Conservation (phyloP, 2,113 vertebrate species). For the Falco punctatus region DNA sequence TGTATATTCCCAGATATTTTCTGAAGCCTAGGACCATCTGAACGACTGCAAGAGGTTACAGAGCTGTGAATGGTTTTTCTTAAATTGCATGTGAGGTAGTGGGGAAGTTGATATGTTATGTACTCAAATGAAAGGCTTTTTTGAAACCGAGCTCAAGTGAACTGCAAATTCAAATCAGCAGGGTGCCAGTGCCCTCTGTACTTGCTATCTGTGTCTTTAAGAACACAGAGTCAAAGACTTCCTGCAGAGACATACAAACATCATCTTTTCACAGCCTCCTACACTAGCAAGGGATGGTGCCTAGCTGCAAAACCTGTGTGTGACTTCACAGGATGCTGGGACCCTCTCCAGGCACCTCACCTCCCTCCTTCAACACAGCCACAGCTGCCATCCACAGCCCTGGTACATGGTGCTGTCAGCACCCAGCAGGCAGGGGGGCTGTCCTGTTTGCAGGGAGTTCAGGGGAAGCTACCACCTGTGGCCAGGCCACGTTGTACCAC, state of each 20-base stretch:
- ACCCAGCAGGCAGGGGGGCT: neutral
- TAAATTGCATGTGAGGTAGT: slow-evolving; percentile 54
- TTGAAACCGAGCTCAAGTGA: slow-evolving; percentile 67
- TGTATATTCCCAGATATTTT: slow-evolving; percentile 21
- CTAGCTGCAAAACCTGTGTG: neutral
- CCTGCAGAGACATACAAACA: slow-evolving; percentile 45
- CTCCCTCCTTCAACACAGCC: neutral
- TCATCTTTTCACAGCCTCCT: slow-evolving; percentile 9
- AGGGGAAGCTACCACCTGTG: neutral
- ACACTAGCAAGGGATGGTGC: neutral
- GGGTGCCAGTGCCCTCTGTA: slow-evolving; percentile 69
- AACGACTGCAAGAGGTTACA: slow-evolving; percentile 61
- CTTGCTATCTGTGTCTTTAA: slow-evolving; percentile 59
- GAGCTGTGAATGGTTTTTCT: slow-evolving; percentile 58
- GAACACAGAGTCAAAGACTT: slow-evolving; percentile 65
- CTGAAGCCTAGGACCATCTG: slow-evolving; percentile 25
- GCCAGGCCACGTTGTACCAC: accelerated
- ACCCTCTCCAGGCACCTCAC: neutral
- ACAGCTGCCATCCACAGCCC: accelerated
- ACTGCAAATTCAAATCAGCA: slow-evolving; percentile 69
- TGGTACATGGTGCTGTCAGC: accelerated
- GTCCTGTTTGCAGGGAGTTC: neutral
- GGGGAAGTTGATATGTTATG: slow-evolving; percentile 63
- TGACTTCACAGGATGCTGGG: neutral
- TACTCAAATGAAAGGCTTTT: slow-evolving; percentile 77